Percentiles rank a stretch among this genome's conserved stretches.
These are phyloP conservation scores for Ophiothrix spiculata DNA, from an alignment of 35 echinoderm and acorn worm genomes.

Conservation along the genomic window DNA sequence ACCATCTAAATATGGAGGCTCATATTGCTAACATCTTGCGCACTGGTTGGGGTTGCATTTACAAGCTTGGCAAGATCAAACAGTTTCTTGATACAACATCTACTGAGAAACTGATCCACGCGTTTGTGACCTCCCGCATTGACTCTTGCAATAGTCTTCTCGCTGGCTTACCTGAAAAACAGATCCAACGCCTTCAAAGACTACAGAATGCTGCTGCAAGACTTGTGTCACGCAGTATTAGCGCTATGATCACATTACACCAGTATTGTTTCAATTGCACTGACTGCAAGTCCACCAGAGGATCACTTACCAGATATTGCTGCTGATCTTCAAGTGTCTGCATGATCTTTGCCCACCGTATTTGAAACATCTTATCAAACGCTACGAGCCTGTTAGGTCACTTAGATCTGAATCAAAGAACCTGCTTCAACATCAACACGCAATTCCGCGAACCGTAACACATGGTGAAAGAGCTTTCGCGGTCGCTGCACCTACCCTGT, in stretches of 20 bases:
- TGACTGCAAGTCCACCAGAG: background rate
- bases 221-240: background rate
- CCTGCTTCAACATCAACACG: background rate
- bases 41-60: background rate
- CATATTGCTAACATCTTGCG: background rate
- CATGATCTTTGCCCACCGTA: background rate
- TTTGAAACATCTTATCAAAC: background rate
- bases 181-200: constrained; percentile 19
- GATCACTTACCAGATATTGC: background rate
- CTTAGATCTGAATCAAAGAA: background rate
- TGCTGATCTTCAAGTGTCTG: background rate
- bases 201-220: constrained; percentile 8
- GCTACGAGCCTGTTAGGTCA: background rate
- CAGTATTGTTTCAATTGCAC: background rate
- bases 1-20: background rate
- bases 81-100: background rate
- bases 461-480: constrained; percentile 22
- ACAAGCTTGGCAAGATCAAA: background rate
- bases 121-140: constrained; percentile 42
- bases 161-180: background rate
- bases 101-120: constrained; percentile 31
- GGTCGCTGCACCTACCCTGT: background rate
- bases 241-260: background rate
- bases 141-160: constrained; percentile 45
- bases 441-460: too few species aligned